These are phyloP conservation scores for Eulithis testata DNA, from an alignment of 2,888 invertebrate genomes.

Conservation along the genomic window DNA sequence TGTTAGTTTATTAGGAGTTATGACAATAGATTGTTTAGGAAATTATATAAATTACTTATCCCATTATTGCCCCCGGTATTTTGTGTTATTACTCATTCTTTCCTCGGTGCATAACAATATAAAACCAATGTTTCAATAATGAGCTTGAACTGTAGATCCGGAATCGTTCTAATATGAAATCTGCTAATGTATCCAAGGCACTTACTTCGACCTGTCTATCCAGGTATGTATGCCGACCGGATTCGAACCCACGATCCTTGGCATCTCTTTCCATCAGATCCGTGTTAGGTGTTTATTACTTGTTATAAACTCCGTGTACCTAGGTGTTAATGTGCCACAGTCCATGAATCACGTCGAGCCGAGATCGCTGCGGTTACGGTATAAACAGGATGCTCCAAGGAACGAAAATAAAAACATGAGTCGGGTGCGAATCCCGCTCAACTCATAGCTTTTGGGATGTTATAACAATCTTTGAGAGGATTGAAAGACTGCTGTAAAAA, in stretches of 20 bases:
- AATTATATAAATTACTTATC: background rate
- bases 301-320: background rate
- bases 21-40: slow-evolving; percentile 1
- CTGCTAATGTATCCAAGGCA: too few relatives aligned
- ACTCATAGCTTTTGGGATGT: too few relatives aligned
- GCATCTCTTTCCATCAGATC: slow-evolving; percentile 3
- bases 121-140: too few relatives aligned
- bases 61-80: background rate
- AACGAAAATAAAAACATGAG: too few relatives aligned
- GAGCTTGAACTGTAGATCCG: background rate
- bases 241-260: slow-evolving; percentile 5
- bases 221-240: background rate
- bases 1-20: slow-evolving; percentile 8
- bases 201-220: background rate
- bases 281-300: slow-evolving; percentile 2
- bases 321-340: background rate
- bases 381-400: too few relatives aligned
- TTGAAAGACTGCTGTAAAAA: too few relatives aligned
- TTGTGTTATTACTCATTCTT: background rate
- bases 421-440: too few relatives aligned
- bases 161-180: background rate
- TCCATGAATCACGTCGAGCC: background rate
- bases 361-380: too few relatives aligned
- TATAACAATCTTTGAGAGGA: too few relatives aligned
- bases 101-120: background rate